Conservation (phyloP, 2,113 vertebrate genomes). For the Columba livia region DNA sequence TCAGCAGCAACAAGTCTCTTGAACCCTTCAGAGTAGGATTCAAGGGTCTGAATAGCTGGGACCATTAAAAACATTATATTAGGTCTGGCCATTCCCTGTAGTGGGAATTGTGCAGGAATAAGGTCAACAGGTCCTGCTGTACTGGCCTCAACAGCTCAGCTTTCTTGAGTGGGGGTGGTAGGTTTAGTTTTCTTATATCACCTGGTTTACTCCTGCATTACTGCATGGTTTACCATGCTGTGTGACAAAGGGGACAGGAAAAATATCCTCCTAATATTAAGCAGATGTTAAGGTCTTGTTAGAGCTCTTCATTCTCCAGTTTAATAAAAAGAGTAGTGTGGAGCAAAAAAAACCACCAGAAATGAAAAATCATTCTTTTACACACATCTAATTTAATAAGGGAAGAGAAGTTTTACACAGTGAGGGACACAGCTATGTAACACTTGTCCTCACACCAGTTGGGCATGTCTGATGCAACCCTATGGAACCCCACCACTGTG, state of each 20-base stretch:
- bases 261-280: neutral
- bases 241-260: neutral
- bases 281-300: neutral
- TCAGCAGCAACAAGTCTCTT: neutral
- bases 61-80: neutral
- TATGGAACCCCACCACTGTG: neutral
- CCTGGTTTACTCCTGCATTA: neutral
- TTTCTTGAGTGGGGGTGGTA: neutral
- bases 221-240: neutral
- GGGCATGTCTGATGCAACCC: neutral
- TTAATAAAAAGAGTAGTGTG: neutral
- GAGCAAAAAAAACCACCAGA: neutral
- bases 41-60: neutral
- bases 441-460: neutral
- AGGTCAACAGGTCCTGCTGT: neutral
- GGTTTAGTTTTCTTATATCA: neutral
- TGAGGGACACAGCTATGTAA: neutral
- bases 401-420: neutral
- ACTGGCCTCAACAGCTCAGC: neutral
- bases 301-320: neutral
- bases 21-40: neutral
- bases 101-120: neutral
- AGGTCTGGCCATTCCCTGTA: neutral
- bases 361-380: neutral
- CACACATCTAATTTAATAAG: neutral